Evolutionary conservation across 2,888 invertebrate species (phyloP).

Genomic region (Loripinus fragilis): DNA sequence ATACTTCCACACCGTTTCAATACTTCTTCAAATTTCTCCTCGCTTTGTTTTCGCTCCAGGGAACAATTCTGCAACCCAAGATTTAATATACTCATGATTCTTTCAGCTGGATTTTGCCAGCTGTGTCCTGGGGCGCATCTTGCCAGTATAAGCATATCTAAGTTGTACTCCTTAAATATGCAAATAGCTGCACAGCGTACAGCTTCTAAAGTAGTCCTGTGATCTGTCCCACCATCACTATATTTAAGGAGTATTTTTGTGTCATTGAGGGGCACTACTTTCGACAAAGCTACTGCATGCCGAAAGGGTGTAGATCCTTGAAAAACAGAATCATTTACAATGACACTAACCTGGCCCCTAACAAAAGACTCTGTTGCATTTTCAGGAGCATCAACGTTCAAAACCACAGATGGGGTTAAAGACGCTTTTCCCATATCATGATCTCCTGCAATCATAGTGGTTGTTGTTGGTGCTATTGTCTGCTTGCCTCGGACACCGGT

Average conservation of each 20-base stretch:
- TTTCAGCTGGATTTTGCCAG: constrained; percentile 52
- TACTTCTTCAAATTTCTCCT: constrained; percentile 14
- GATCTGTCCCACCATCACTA: constrained; percentile 56
- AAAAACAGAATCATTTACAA: constrained; percentile 56
- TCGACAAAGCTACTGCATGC: constrained; percentile 32
- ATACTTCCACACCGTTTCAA: constrained; percentile 29
- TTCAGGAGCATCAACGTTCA: constrained; percentile 37
- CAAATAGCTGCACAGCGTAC: constrained; percentile 51
- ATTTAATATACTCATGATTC: constrained; percentile 47
- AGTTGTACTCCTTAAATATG: constrained; percentile 46
- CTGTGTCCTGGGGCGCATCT: constrained; percentile 58
- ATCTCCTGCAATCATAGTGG: constrained; percentile 28
- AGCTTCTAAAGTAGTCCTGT: constrained; percentile 47
- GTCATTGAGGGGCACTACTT: not conserved
- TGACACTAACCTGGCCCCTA: constrained; percentile 30
- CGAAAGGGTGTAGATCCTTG: constrained; percentile 42
- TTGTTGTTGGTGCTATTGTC: constrained; percentile 23
- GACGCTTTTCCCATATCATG: constrained; percentile 43
- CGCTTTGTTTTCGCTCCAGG: constrained; percentile 5
- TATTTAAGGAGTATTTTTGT: constrained; percentile 37
- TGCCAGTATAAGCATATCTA: constrained; percentile 49
- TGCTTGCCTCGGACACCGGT: constrained; percentile 46
- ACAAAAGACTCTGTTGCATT: constrained; percentile 40
- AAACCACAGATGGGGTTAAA: constrained; percentile 45
- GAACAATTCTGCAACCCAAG: constrained; percentile 51